Percentiles rank a stretch among this genome's conserved stretches.
phyloP scores from a whole-genome alignment of 2,888 invertebrate species.

The Caenorhabditis sp. region DNA sequence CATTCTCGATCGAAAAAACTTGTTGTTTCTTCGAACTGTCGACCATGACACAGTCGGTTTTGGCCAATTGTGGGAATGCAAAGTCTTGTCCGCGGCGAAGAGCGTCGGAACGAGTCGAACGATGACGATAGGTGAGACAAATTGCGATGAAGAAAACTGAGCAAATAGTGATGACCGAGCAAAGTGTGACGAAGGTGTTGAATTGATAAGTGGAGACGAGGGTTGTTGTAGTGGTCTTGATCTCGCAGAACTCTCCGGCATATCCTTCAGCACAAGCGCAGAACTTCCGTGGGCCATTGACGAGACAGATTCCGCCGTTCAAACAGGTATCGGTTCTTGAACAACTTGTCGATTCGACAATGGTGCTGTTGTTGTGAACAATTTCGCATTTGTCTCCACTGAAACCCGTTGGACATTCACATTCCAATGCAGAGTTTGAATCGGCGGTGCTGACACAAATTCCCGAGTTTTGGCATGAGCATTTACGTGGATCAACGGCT shows the following conservation, averaged over 20 bases:
- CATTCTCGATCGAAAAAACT: not conserved
- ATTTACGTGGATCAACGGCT: constrained; percentile 34
- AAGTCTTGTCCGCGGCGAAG: not conserved
- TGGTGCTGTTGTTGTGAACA: not conserved
- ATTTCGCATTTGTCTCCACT: constrained; percentile 26
- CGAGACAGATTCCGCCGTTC: constrained; percentile 29
- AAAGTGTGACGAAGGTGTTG: not conserved
- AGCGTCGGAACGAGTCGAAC: not conserved
- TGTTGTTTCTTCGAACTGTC: not conserved
- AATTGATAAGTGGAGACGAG: no score
- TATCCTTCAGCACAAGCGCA: constrained; percentile 27
- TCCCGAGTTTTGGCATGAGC: constrained; percentile 25
- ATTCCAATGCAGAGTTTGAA: constrained; percentile 2
- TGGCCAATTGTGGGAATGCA: not conserved
- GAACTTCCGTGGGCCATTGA: constrained; percentile 28
- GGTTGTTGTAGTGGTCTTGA: no score
- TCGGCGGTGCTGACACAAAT: constrained; percentile 18
- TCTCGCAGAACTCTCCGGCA: constrained; percentile 31
- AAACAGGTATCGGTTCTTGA: constrained; percentile 23
- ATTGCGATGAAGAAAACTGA: not conserved
- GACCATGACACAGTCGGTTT: not conserved
- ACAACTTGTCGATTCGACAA: constrained; percentile 10
- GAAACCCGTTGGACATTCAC: constrained; percentile 31
- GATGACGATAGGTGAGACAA: constrained; percentile 14
- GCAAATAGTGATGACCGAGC: not conserved